Evolutionary conservation across 2,888 invertebrate genomes (phyloP).

Genomic region (Cartodere bifasciata): DNA sequence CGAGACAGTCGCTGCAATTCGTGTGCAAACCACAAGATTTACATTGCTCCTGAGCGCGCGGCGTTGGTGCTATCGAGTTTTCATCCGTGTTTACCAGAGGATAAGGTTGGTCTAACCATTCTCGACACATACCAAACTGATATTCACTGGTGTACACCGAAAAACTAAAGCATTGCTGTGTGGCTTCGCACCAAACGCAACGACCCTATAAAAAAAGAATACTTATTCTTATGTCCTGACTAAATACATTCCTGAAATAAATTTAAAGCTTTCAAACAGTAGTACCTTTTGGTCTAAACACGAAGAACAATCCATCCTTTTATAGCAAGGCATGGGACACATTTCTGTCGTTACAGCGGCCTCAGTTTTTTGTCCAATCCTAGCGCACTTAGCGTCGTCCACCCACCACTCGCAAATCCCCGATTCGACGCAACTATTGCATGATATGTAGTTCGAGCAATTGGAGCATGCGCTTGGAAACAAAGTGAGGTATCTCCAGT

Average conservation of each 20-base stretch:
- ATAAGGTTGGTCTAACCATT: slow-evolving; percentile 80
- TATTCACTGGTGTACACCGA: slow-evolving; percentile 92
- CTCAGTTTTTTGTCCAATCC: slow-evolving; percentile 56
- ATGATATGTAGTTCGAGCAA: slow-evolving; percentile 82
- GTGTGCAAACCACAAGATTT: slow-evolving; percentile 64
- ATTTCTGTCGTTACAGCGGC: slow-evolving; percentile 52
- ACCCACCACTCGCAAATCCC: slow-evolving; percentile 84
- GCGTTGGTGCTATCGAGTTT: slow-evolving; percentile 25
- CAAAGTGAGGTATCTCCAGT: slow-evolving; percentile 71
- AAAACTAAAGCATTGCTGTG: slow-evolving; percentile 85
- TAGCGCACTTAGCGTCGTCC: slow-evolving; percentile 73
- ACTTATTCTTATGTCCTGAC: slow-evolving; percentile 18
- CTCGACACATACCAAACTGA: slow-evolving; percentile 83
- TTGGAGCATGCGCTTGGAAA: slow-evolving; percentile 74
- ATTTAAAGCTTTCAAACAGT: slow-evolving; percentile 12
- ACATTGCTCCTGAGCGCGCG: slow-evolving; percentile 50
- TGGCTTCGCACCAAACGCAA: slow-evolving; percentile 94
- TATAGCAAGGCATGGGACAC: slow-evolving; percentile 74
- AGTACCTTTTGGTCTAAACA: slow-evolving; percentile 72
- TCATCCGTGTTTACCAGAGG: slow-evolving; percentile 33
- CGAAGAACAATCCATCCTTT: slow-evolving; percentile 61
- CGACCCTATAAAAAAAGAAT: slow-evolving; percentile 42
- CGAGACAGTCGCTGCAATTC: slow-evolving; percentile 69
- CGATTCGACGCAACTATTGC: slow-evolving; percentile 64
- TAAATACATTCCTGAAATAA: not conserved